Evolutionary conservation across 2,113 vertebrate species (phyloP), one percentile per base, ranked within the genome.

Genomic region (Vulpes ferrilata): DNA sequence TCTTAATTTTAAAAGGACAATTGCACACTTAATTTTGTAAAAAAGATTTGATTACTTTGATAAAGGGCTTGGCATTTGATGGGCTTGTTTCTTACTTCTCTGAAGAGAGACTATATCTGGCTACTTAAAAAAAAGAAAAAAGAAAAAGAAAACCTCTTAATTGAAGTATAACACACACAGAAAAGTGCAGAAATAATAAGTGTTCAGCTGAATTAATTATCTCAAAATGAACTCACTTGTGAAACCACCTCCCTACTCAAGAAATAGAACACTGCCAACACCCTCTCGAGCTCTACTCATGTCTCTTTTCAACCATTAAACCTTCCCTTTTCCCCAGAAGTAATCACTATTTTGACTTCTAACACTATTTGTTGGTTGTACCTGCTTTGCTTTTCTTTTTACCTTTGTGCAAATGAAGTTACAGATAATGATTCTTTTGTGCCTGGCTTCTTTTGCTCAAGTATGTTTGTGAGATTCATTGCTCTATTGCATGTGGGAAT

Each of bases 41-140:
- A 79, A 79, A 80, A 86, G 38, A 81, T 92, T 53, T 87, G 12
- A 60, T 94, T 82, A 69, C 89, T 90, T 96, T 95, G 80, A 93
- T 76, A 81, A 88, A 80, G 76, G 3, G 3, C 22, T 74, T 93
- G 53, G 35, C 35, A 69, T 95, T 95, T 95, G 55, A 81, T 94
- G 80, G 20, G 12, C 25, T 59, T 90, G 1, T 64, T 93, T 88
- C 82, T 88, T 74, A 84, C 64, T 87, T 90, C 32, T 93, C 7
- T 43, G 57, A 88, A 88, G 38, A 95, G 84, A 90, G 53, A 51
- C 12, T 43, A 3, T 60, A n/a, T 55, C 20, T 97, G 62, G 5
- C 11, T 5, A 60, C 86, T 88, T 43, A 20, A 67, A 79, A 79
- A 85, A 74, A 82, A 35, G 5, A 64, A 11, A 48, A 62, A 30